Evolutionary conservation across 2,113 vertebrate genomes (phyloP), one percentile per base, ranked within the genome.

Genomic region (Athene noctua): DNA sequence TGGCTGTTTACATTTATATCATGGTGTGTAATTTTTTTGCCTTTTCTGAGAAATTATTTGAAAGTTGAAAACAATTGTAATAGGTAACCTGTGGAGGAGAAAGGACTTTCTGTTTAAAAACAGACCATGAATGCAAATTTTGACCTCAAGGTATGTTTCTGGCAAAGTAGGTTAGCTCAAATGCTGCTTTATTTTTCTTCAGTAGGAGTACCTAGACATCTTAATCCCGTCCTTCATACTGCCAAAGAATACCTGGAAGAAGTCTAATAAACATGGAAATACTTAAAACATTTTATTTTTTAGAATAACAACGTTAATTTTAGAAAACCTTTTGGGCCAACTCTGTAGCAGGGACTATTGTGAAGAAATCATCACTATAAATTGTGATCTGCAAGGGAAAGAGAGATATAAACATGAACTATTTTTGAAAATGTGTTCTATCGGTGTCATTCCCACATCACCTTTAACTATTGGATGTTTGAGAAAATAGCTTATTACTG

Each of bases 181-280:
- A 87, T n/a, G 27, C 21, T 73, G 11, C 15, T 78, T 78, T 87
- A 16, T 38, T 91, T 93, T 89, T 55, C 55, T 82, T 49, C 63
- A 79, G 6, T 27, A 61, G 32, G 9, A 61, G 5, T 87, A 71
- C 61, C 34, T 70, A 58, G 44, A 55, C 15, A 51, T 67, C 42
- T 67, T 61, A 74, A 68, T 80, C 19, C 36, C 1, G 2, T 83
- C 54, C 19, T 91, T 84, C 85, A 59, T 75, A 17, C 38, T 79
- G 22, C 67, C n/a, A 75, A 47, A 91, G n/a, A 94, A 79, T 93
- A 71, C 67, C 61, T 90, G 95, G 78, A 92, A 87, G 44, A 87
- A 91, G 66, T 4, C 8, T 67, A 42, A 32, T 90, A 94, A 93
- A 79, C 47, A 63, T 44, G 52, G 65, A 87, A 87, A 42, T 74